Conservation (phyloP, 2,113 vertebrate species). For the Brachionichthys hirsutus region DNA sequence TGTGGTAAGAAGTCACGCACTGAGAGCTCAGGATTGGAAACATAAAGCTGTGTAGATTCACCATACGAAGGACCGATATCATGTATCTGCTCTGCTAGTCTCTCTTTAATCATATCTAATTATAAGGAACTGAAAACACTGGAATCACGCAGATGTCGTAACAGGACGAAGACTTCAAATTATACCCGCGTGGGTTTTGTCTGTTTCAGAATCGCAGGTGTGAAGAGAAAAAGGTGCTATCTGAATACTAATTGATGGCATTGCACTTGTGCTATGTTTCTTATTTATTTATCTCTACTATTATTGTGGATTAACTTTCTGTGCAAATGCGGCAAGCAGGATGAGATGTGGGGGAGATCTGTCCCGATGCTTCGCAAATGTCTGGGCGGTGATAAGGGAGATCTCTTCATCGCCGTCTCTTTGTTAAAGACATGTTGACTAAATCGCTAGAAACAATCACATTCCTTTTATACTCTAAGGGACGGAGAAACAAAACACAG, state of each 20-base stretch:
- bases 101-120: slow-evolving; percentile 62
- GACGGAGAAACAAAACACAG: background rate
- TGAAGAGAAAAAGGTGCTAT: slow-evolving; percentile 26
- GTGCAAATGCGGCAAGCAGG: slow-evolving; percentile 34
- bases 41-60: slow-evolving; percentile 9
- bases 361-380: too few species aligned
- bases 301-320: slow-evolving; percentile 47
- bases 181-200: slow-evolving; percentile 5
- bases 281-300: slow-evolving; percentile 68
- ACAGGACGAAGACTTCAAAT: slow-evolving; percentile 28
- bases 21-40: slow-evolving; percentile 6
- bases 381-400: too few species aligned
- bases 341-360: slow-evolving; percentile 1
- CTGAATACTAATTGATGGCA: slow-evolving; percentile 5
- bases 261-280: slow-evolving; percentile 37
- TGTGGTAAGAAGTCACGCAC: slow-evolving; percentile 7
- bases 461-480: slow-evolving; percentile 18
- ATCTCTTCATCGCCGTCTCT: slow-evolving; percentile 41
- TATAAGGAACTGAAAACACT: slow-evolving; percentile 76
- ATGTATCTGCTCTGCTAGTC: slow-evolving; percentile 32
- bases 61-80: slow-evolving; percentile 24
- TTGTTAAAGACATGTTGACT: slow-evolving; percentile 10
- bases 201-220: slow-evolving; percentile 22
- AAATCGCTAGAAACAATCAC: slow-evolving; percentile 11
- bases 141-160: slow-evolving; percentile 53